Evolutionary conservation across 2,797 vertebrate species (phyloP).

Genomic region (Micropoecilia bifurca): DNA sequence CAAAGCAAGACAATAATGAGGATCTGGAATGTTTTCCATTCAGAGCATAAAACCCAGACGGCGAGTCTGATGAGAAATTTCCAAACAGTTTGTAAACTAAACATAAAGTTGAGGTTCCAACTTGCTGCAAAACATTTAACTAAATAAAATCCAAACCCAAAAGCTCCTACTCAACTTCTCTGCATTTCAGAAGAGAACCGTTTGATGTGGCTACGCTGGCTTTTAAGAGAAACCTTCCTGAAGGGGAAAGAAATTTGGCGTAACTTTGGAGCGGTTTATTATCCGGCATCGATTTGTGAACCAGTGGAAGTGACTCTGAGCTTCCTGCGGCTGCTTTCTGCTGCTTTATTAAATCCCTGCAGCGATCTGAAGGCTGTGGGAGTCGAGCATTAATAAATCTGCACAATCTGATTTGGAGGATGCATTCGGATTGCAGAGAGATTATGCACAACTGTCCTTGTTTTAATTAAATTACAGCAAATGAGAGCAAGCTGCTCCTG

Average conservation of each 20-base stretch:
- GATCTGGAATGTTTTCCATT: no score
- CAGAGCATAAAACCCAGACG: no score
- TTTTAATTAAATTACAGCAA: conserved; percentile 1
- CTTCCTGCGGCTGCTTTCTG: conserved; percentile 6
- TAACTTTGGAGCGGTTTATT: background rate
- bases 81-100: no score
- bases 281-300: conserved; percentile 6
- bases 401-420: conserved; percentile 13
- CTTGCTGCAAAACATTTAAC: background rate
- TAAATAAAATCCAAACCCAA: background rate
- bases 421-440: background rate
- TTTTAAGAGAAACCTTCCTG: background rate
- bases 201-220: background rate
- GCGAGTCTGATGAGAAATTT: no score
- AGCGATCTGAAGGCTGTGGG: conserved; percentile 10
- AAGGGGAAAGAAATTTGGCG: background rate
- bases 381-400: conserved; percentile 6
- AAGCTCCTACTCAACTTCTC: background rate
- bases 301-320: conserved; percentile 3
- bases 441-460: conserved; percentile 2
- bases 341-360: conserved; percentile 10
- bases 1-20: no score
- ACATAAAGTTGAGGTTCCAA: background rate
- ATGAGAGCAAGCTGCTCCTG: background rate
- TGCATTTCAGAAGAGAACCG: background rate